Evolutionary conservation across 2,888 invertebrate species (phyloP), one percentile per base, ranked within the genome.

Genomic region (Pandemis cinnamomeana): DNA sequence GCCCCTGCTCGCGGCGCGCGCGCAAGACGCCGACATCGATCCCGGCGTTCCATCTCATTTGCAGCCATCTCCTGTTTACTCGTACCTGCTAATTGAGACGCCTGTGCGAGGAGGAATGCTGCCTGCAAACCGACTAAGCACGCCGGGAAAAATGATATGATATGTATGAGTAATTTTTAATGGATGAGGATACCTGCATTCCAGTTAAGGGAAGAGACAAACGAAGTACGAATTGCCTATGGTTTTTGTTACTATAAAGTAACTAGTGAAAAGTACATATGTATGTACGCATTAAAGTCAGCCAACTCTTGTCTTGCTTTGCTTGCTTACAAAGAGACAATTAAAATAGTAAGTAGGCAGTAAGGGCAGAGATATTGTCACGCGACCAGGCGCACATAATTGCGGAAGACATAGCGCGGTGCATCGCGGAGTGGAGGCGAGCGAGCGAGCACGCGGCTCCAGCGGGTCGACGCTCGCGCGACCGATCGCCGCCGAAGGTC

Each of bases 401-500:
- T 82, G 81, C 82, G 82, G 83, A 83, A 83, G 83, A 80, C 79
- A 75, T 72, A 75, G 78, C 77, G 78, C 64, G 78, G 78, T 79
- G 81, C 81, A 79, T 77, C 78, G 80, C 76, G 78, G 72, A 63
- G 69, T 74, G 78, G 72, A 64, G 69, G 42, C 42, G 58, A 13
- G 42, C 75, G 67, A 46, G 55, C 67, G 55, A 51, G 73, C 71
- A 79, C 79, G 83, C 82, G 84, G 82, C 81, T 83, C 81, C 81
- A 80, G 67, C 71, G 72, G 74, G 91, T 91, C 92, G 90, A 90
- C 90, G 91, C 81, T 89, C 93, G 91, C 81, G 86, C 90, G 90
- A 87, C 91, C 91, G 90, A 88, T 91, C 91, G 86, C 87, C 81
- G 85, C 84, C 89, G 91, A 92, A 93, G 94, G 93, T 93, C 94